Conservation (phyloP, 2,113 vertebrate genomes). For the Anguilla japonica region DNA sequence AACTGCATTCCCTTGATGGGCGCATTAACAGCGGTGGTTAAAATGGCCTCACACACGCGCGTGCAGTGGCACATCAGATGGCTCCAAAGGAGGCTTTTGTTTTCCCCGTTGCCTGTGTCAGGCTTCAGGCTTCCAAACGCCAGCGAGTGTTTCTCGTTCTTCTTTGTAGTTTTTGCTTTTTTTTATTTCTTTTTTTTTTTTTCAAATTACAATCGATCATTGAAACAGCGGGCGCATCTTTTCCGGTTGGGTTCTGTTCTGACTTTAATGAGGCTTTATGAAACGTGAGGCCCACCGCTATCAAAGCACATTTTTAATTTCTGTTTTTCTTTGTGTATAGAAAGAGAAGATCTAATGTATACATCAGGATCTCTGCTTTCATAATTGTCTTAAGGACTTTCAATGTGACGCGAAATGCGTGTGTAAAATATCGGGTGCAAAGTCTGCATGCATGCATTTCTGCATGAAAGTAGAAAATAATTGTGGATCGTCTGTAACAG, state of each 20-base stretch:
- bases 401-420: too few species aligned
- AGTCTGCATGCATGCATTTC: too few species aligned
- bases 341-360: neutral
- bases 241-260: neutral
- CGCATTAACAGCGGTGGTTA: slow-evolving; percentile 57
- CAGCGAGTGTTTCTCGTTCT: slow-evolving; percentile 50
- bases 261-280: neutral
- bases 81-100: slow-evolving; percentile 49
- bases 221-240: neutral
- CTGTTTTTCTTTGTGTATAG: neutral
- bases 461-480: too few species aligned
- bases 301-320: neutral
- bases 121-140: slow-evolving; percentile 59
- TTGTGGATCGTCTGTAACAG: too few species aligned
- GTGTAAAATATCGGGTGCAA: too few species aligned
- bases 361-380: too few species aligned
- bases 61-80: slow-evolving; percentile 51
- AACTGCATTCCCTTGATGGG: slow-evolving; percentile 59
- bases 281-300: neutral
- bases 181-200: slow-evolving; percentile 33
- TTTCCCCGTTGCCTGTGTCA: slow-evolving; percentile 47
- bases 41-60: slow-evolving; percentile 41
- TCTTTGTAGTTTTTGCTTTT: slow-evolving; percentile 64
- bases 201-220: slow-evolving; percentile 3
- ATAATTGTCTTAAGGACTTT: too few species aligned